Evolutionary conservation across 2,113 vertebrate genomes (phyloP), one percentile per base, ranked within the genome.

Genomic region (Poicephalus meyeri): DNA sequence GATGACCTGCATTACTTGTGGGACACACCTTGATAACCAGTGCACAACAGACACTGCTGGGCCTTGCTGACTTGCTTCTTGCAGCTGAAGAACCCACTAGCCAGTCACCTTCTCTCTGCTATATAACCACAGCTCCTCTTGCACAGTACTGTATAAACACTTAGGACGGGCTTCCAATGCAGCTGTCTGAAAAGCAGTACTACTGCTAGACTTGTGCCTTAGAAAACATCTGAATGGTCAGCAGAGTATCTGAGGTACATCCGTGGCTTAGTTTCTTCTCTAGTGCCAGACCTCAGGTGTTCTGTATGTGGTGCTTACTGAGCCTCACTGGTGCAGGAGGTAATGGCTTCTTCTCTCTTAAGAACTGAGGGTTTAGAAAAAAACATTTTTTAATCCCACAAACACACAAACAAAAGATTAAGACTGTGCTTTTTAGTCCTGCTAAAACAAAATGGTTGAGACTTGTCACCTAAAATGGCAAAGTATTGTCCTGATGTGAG

Each of bases 71-170:
- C 4, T 33, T 6, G 18, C 65, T 7, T n/a, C 50, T 39, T 46
- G 23, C 50, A 19, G 29, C 19, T 24, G 65, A 53, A 42, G 33
- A 39, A 13, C 37, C n/a, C 44, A 17, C 24, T 41, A 16, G 2
- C 29, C 41, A 11, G 2, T 44, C 55, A 4, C 64, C 17, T 37
- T 21, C 31, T 8, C 17, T 14, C 44, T 14, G 53, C 53, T 6
- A 1, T 3, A 21, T 21, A 24, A 41, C n/a, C 39, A 1, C 60
- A 6, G 25, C 41, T 47, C 33, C 2, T 16, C 33, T 35, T 35
- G 3, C n/a, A 23, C 9, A 1, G 33, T 2, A 11, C 23, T 7
- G 18, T 3, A 1, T 3, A 7, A 25, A 13, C 8, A 4, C 11
- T 13, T 7, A 1, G 42, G 16, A 4, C 5, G 2, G 41, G 35